phyloP scores from a whole-genome alignment of 2,113 vertebrate species.

The Puntigrus tetrazona region DNA sequence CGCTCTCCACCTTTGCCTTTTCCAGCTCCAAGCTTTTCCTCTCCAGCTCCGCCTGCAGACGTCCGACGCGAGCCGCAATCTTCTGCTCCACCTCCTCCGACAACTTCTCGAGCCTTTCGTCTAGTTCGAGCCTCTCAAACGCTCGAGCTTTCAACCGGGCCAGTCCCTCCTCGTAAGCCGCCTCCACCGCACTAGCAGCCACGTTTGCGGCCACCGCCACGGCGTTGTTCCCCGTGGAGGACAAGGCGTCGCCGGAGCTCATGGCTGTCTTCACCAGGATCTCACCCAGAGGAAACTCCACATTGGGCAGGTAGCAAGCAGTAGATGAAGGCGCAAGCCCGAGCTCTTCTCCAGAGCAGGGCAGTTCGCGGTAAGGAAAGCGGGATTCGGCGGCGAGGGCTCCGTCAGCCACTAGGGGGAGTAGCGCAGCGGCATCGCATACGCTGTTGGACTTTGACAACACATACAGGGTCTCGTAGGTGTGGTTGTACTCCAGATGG shows the following conservation, averaged over 20 bases:
- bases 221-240: constrained; percentile 74
- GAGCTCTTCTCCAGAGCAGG: constrained; percentile 75
- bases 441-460: constrained; percentile 98
- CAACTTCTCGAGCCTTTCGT: constrained; percentile 92
- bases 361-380: constrained; percentile 76
- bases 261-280: constrained; percentile 88
- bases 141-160: constrained; percentile 93
- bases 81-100: constrained; percentile 99
- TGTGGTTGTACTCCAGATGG: constrained; percentile 98
- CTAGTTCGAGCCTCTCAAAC: constrained; percentile 92
- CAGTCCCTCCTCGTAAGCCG: constrained; percentile 94
- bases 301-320: constrained; percentile 88
- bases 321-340: constrained; percentile 76
- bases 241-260: constrained; percentile 78
- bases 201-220: constrained; percentile 85
- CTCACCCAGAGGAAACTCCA: constrained; percentile 92
- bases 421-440: constrained; percentile 89
- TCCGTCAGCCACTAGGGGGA: constrained; percentile 85
- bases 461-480: constrained; percentile 98
- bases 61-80: constrained; percentile 91
- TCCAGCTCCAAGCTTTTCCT: constrained; percentile 94
- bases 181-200: constrained; percentile 83
- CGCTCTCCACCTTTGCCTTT: constrained; percentile 91
- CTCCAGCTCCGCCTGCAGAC: constrained; percentile 94
- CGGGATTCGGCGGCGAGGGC: constrained; percentile 84